Evolutionary conservation across 2,113 vertebrate species (phyloP), one percentile per base, ranked within the genome.

Genomic region (Acanthochromis polyacanthus): DNA sequence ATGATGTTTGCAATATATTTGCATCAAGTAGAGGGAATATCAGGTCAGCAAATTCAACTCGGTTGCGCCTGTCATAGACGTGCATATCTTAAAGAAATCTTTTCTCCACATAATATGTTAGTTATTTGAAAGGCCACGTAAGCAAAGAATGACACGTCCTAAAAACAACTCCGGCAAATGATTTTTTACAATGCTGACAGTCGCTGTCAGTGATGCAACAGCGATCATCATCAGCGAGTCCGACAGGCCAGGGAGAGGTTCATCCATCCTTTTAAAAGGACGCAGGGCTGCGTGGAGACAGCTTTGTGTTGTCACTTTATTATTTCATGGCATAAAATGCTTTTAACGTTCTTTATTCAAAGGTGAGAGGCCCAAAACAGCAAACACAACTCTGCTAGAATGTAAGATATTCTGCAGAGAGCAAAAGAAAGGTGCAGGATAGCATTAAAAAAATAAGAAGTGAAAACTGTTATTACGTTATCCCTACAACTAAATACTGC

Each of bases 1-100:
- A 48, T 57, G 56, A 20, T 12, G 48, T 72, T 66, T 66, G 50
- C 23, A 67, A 50, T 46, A 20, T 61, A 46, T 76, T 8, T 52
- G 32, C 15, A 55, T 25, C 14, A 46, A 22, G 28, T 22, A 46
- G 5, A 23, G 4, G 1, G 8, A 60, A 48, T 63, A 22, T 22
- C 36, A n/a, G 19, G 52, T 25, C 28, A 63, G 28, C 22, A 52
- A 56, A 38, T 70, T 1, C 38, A 51, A 19, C 36, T 4, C 28
- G 30, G 40, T 62, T 71, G 56, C 23, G 50, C 8, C 0, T 16
- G 19, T 32, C 20, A 48, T 20, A 67, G 50, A 45, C 23, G 2
- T 10, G 9, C 15, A 59, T 11, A 22, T 25, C 5, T 51, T 17
- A 22, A 51, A 51, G 10, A 15, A 16, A 36, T 14, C 48, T 19